Percentiles rank a stretch among this genome's conserved stretches.
Conservation (phyloP, 2,797 vertebrate genomes). For the Cephalopachus bancanus region DNA sequence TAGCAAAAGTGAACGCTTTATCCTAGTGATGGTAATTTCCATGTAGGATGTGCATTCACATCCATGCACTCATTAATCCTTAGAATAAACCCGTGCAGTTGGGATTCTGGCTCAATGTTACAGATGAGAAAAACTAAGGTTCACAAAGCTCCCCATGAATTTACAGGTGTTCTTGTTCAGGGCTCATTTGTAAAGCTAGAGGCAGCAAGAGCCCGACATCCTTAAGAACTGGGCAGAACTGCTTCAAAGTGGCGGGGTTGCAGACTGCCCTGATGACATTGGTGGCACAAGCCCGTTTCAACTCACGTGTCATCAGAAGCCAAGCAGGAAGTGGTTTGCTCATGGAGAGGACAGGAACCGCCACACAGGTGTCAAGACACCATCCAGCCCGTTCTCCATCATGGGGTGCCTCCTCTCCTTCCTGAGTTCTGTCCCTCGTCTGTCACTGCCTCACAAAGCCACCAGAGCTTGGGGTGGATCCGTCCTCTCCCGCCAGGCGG, state of each 20-base stretch:
- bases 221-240: background rate
- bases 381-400: background rate
- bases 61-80: background rate
- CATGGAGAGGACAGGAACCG: background rate
- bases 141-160: slow-evolving; percentile 75
- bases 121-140: background rate
- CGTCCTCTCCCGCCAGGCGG: background rate
- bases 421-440: background rate
- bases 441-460: background rate
- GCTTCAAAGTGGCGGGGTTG: background rate
- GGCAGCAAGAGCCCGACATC: slow-evolving; percentile 5
- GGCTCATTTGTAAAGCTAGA: slow-evolving; percentile 76
- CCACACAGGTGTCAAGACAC: background rate
- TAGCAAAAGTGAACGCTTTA: background rate
- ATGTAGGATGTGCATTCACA: background rate
- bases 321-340: background rate
- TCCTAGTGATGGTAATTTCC: background rate
- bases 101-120: background rate
- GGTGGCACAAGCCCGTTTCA: too few relatives aligned
- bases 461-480: background rate
- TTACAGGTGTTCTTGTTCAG: slow-evolving; percentile 59
- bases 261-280: too few relatives aligned
- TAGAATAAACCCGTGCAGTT: background rate
- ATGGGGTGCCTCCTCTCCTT: background rate
- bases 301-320: background rate